Base-by-base conservation (phyloP, 35 echinoderm and acorn worm genomes). In the Chiridota heheva region DNA sequence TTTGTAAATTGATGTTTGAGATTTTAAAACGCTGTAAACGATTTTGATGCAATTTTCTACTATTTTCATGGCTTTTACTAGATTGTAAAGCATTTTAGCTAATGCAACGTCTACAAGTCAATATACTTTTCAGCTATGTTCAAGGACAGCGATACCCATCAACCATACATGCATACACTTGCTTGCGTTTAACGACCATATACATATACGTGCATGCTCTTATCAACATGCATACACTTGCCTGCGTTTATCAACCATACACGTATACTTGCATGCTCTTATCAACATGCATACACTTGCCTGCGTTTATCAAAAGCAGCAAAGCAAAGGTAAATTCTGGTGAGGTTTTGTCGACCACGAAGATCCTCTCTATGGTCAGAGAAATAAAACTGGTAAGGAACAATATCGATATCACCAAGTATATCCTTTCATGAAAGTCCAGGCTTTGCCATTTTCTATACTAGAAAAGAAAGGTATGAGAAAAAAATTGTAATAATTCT, bases 401-500 rank as follows among this genome's bases (percentile, higher is more conserved):
- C 49, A 42, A 22, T 44, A 72, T 2, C 12, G 69, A 72, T n/a
- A 31, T 27, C 16, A 44, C 20, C 5, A 72, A 20, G 40, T 45
- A 72, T n/a, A 72, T 25, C 69, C 40, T 72, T 27, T 72, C 69
- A 0, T 22, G 22, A 20, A 45, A 45, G 38, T 40, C 30, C 44
- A 72, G 69, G n/a, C 69, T 44, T 42, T 72, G 44, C 69, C 69
- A 72, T 44, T 72, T 72, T 44, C 69, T 42, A 30, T 72, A 72
- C 69, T 72, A 44, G 25, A 72, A 72, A 42, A 72, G 1, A 60
- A 60, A 60, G 33, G 5, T 24, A 60, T 5, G 8, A 60, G 58
- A 18, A 0, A 57, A 26, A 2, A 3, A 3, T n/a, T 57, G 27
- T n/a, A 57, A 26, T 1, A n/a, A 57, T 57, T 17, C 53, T 57